Conservation (phyloP, 2,888 invertebrate species). For the Deroplatys truncata region DNA sequence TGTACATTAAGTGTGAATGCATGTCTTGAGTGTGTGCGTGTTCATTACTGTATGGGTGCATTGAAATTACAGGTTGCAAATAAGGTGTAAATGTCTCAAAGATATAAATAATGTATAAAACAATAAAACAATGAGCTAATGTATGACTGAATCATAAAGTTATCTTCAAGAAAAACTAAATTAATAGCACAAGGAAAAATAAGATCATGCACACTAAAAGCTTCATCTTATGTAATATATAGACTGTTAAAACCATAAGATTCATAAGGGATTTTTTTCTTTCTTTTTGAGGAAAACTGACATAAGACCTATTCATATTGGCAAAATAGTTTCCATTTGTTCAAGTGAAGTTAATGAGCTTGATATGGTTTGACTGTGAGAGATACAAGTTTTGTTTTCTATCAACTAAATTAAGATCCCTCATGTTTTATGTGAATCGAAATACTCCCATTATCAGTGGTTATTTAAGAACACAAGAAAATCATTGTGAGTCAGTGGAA, state of each 20-base stretch:
- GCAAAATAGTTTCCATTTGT: background rate
- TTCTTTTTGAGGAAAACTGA: background rate
- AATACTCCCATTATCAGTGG: background rate
- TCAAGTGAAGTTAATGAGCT: background rate
- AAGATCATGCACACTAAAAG: background rate
- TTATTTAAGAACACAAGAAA: background rate
- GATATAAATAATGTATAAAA: background rate
- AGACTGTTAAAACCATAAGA: background rate
- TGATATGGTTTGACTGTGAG: background rate
- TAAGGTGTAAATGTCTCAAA: background rate
- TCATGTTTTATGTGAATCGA: conserved; percentile 1
- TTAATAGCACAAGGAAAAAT: conserved; percentile 3
- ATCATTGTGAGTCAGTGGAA: conserved; percentile 14
- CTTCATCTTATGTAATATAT: background rate
- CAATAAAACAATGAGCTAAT: background rate
- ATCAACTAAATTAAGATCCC: background rate
- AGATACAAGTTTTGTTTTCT: background rate
- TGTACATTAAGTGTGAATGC: background rate
- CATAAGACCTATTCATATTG: background rate
- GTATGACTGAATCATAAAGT: background rate
- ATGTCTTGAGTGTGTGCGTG: background rate
- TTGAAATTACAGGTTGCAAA: background rate
- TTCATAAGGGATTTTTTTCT: background rate
- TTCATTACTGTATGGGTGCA: background rate
- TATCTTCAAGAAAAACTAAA: conserved; percentile 5